Evolutionary conservation across 2,888 invertebrate species (phyloP).

Genomic region (Rhyacophila evoluta): DNA sequence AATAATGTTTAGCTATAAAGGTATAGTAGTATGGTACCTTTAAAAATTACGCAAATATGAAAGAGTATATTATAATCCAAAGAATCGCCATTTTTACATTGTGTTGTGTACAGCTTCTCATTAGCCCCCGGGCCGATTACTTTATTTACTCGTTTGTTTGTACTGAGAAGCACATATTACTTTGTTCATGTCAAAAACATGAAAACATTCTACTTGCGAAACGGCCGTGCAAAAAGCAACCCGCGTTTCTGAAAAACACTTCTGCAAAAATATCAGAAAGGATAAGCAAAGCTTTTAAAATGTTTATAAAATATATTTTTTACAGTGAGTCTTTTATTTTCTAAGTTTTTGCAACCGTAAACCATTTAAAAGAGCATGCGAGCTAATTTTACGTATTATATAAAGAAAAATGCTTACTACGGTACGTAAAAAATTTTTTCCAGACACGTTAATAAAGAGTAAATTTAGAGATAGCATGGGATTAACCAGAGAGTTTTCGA

Average conservation of each 20-base stretch:
- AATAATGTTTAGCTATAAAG: not conserved
- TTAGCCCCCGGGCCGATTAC: constrained; percentile 44
- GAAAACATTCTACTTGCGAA: constrained; percentile 45
- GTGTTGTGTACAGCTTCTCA: constrained; percentile 31
- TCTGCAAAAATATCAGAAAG: constrained; percentile 1
- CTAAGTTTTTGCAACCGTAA: no score
- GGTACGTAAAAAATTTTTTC: no score
- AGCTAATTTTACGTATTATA: not conserved
- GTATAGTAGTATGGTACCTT: not conserved
- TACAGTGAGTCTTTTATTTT: no score
- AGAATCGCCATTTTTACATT: constrained; percentile 10
- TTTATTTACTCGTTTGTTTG: constrained; percentile 44
- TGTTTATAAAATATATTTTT: not conserved
- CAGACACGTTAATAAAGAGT: no score
- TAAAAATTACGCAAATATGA: not conserved
- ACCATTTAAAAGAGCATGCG: not conserved
- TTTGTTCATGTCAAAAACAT: constrained; percentile 52
- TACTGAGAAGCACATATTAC: constrained; percentile 44
- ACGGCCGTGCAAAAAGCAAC: constrained; percentile 19
- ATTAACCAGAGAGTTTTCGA: no score
- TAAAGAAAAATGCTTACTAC: no score
- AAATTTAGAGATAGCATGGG: no score
- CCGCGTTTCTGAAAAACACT: not conserved
- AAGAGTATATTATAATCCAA: not conserved
- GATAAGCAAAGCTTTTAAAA: constrained; percentile 9